phyloP scores from a whole-genome alignment of 2,797 vertebrate species.

The Hipposideros larvatus region DNA sequence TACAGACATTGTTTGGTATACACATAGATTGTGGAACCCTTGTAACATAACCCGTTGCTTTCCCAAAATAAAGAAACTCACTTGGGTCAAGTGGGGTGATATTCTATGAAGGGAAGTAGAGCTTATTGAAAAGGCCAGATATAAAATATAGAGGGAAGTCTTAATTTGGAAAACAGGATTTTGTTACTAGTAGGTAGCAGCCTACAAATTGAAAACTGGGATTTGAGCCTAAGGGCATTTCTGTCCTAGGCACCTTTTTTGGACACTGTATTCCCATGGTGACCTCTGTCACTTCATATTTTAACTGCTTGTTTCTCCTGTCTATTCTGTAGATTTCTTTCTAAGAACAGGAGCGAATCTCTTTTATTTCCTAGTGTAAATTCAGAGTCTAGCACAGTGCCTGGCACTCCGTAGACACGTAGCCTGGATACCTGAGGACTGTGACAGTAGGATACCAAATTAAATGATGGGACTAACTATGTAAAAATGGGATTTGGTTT shows the following conservation, averaged over 20 bases:
- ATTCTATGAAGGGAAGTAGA: background rate
- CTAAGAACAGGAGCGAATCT: background rate
- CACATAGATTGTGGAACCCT: background rate
- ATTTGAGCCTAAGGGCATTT: background rate
- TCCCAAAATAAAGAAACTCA: background rate
- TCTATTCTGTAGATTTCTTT: background rate
- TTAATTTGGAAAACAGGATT: background rate
- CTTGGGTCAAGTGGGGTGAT: background rate
- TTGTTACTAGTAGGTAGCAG: background rate
- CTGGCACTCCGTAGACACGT: background rate
- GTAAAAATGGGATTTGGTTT: constrained; percentile 7
- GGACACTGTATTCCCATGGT: background rate
- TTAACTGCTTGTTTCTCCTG: background rate
- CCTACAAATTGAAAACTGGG: background rate
- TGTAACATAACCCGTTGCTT: background rate
- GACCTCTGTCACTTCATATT: background rate
- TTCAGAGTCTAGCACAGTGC: background rate
- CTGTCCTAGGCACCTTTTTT: background rate
- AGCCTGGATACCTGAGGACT: background rate
- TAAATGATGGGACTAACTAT: background rate
- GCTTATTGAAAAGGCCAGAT: background rate
- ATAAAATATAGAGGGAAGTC: background rate
- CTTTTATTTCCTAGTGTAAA: constrained; percentile 8
- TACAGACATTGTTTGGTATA: background rate
- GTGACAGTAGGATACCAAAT: background rate